phyloP scores from a whole-genome alignment of 2,888 invertebrate species.

The Ferdinandea cuprea region DNA sequence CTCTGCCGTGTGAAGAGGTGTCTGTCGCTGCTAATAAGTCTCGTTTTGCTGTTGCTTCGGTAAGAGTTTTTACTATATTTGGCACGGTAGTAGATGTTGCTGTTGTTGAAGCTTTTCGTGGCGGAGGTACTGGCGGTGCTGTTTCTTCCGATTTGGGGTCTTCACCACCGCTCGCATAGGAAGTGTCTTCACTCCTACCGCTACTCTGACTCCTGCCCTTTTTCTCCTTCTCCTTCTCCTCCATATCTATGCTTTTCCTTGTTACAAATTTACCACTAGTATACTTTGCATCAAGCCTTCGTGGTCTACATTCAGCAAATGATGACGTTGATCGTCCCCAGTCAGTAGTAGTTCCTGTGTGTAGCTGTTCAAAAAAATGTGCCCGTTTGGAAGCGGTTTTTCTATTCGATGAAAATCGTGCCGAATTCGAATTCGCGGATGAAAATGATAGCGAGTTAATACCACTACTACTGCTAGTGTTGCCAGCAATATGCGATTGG shows the following conservation, averaged over 20 bases:
- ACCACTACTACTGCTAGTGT: not conserved
- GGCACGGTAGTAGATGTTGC: slow-evolving; percentile 36
- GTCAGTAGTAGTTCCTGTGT: slow-evolving; percentile 2
- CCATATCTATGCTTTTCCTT: slow-evolving; percentile 46
- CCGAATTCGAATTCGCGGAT: slow-evolving; percentile 21
- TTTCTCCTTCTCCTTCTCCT: slow-evolving; percentile 49
- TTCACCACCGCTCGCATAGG: slow-evolving; percentile 33
- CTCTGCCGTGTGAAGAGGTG: not conserved
- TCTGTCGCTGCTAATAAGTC: not conserved
- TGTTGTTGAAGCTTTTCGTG: slow-evolving; percentile 8
- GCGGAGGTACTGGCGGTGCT: not conserved
- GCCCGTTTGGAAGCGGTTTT: slow-evolving; percentile 19
- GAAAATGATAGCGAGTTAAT: not conserved
- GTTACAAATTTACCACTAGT: slow-evolving; percentile 17
- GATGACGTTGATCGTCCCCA: slow-evolving; percentile 1
- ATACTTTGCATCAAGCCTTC: slow-evolving; percentile 47
- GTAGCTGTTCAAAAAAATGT: slow-evolving; percentile 28
- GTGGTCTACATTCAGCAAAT: slow-evolving; percentile 25
- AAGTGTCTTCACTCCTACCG: slow-evolving; percentile 19
- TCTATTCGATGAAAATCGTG: slow-evolving; percentile 10
- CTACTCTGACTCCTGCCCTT: slow-evolving; percentile 35
- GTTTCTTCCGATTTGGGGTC: slow-evolving; percentile 14
- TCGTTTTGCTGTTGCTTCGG: not conserved
- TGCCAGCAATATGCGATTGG: slow-evolving; percentile 19
- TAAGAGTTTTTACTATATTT: slow-evolving; percentile 28